Percentiles rank a stretch among this genome's conserved stretches.
Evolutionary conservation across 2,113 vertebrate species (phyloP).

Genomic region (Lampris incognitus): DNA sequence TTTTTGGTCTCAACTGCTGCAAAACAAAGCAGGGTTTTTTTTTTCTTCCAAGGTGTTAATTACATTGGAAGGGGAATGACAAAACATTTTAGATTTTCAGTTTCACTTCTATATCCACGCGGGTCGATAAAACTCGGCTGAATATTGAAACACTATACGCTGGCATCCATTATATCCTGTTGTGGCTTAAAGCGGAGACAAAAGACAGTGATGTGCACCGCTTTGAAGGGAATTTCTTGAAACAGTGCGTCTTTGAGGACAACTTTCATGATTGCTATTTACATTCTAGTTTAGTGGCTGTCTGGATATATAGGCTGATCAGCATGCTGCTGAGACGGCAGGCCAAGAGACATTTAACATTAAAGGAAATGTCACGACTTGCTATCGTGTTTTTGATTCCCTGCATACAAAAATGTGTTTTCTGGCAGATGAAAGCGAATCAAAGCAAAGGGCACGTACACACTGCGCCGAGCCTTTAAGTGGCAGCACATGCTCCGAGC

Average conservation of each 20-base stretch:
- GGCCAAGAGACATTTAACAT: constrained; percentile 39
- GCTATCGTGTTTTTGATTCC: constrained; percentile 48
- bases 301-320: constrained; percentile 20
- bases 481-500: constrained; percentile 33
- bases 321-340: constrained; percentile 26
- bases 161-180: neutral
- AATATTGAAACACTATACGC: too few relatives aligned
- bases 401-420: constrained; percentile 26
- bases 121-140: too few relatives aligned
- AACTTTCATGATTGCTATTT: constrained; percentile 15
- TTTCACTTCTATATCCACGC: too few relatives aligned
- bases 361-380: constrained; percentile 51
- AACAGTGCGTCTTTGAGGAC: neutral
- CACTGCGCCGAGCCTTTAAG: constrained; percentile 33
- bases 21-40: too few relatives aligned
- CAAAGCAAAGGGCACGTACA: constrained; percentile 40
- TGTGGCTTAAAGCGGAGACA: neutral
- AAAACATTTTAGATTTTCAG: too few relatives aligned
- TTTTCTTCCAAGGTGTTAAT: too few relatives aligned
- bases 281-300: constrained; percentile 10
- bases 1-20: too few relatives aligned
- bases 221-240: neutral
- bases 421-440: constrained; percentile 55
- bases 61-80: too few relatives aligned
- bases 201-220: neutral